Evolutionary conservation across 2,888 invertebrate genomes (phyloP).

Genomic region (Drosophila mettleri): DNA sequence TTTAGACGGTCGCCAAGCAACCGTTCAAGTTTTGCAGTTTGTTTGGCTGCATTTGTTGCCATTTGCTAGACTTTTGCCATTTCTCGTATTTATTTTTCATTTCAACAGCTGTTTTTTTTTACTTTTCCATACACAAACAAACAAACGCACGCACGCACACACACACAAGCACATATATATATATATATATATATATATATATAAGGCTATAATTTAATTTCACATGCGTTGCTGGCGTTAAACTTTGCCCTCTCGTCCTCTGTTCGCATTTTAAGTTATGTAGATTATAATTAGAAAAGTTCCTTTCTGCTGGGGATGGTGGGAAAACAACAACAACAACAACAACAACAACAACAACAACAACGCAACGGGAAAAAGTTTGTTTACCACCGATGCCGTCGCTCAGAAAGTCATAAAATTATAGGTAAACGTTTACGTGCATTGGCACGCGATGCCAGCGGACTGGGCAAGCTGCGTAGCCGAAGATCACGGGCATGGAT

Average conservation of each 20-base stretch:
- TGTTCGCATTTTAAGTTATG: slow-evolving; percentile 78
- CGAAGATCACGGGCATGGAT: slow-evolving; percentile 1
- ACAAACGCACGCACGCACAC: slow-evolving; percentile 13
- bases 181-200: slow-evolving; percentile 21
- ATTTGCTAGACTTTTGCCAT: slow-evolving; percentile 34
- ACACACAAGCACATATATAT: slow-evolving; percentile 23
- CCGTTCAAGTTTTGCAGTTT: slow-evolving; percentile 48
- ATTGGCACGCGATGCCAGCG: slow-evolving; percentile 51
- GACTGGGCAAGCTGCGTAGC: too few species aligned
- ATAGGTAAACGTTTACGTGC: slow-evolving; percentile 81
- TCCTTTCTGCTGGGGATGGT: slow-evolving; percentile 25
- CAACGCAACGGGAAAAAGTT: slow-evolving; percentile 30
- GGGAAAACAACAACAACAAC: not conserved
- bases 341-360: slow-evolving; percentile 39
- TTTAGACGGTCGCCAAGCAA: slow-evolving; percentile 53
- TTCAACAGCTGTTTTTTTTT: slow-evolving; percentile 73
- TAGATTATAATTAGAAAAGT: slow-evolving; percentile 81
- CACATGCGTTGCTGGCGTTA: slow-evolving; percentile 69
- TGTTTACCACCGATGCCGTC: slow-evolving; percentile 34
- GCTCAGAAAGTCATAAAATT: slow-evolving; percentile 76
- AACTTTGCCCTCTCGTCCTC: slow-evolving; percentile 73
- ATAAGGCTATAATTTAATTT: slow-evolving; percentile 69
- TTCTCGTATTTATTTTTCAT: slow-evolving; percentile 60
- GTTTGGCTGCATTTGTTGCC: slow-evolving; percentile 52
- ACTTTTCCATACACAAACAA: slow-evolving; percentile 15